Base-by-base conservation (phyloP, 2,113 vertebrate species). In the Procavia capensis region DNA sequence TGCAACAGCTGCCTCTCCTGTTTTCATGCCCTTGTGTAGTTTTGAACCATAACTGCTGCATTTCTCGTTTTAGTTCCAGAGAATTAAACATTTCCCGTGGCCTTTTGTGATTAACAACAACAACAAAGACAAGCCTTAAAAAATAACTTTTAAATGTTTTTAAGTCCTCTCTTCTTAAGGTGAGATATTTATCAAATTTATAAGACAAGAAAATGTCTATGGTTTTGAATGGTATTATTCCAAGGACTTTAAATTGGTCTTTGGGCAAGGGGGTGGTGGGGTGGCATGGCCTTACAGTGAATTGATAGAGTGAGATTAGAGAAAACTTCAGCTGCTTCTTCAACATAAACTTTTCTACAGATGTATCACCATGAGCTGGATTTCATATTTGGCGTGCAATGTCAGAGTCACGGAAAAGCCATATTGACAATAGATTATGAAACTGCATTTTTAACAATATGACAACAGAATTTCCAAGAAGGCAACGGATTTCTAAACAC, bases 81-180 rank as follows among this genome's bases (percentile, higher is more conserved):
- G 47, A 93, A 89, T n/a, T 50, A 41, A 36, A 79, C 64, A 19
- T 45, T 72, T 90, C 54, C 1, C 41, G 90, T 68, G 68, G 47
- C 87, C 75, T 86, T 92, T 92, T 92, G 47, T 84, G 68, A 93
- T 96, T 91, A 94, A 91, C 57, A 75, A 43, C 20, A 64, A 78
- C 36, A 79, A 43, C 74, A 59, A 76, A 45, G 84, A 63, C 36
- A 45, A 80, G 0, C 2, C 29, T 36, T 70, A 59, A 81, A 59
- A 86, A 88, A 57, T 78, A 75, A 80, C 59, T 87, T 91, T 96
- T 91, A 8, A 50, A 6, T 61, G 57, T n/a, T 93, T 87, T 63
- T 68, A 63, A 87, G n/a, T 88, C 63, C 7, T 45, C 27, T 82
- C 61, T 96, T 64, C 64, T 92, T 31, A 78, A 66, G 10, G 5